These are phyloP conservation scores for Pseudomyrmex dendroicus DNA, from an alignment of 1,140 invertebrate species.

Conservation along the genomic window DNA sequence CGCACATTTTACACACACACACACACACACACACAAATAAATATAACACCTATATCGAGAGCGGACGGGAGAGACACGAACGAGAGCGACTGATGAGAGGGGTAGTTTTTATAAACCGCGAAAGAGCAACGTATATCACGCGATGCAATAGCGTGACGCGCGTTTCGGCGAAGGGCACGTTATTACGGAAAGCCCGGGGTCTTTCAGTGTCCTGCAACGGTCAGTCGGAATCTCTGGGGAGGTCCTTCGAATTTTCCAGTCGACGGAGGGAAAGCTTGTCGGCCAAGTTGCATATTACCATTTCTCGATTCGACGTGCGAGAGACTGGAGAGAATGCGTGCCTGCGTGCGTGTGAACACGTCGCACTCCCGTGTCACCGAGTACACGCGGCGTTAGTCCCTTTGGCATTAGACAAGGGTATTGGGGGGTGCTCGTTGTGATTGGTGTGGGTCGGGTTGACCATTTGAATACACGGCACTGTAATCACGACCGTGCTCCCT, in stretches of 20 bases:
- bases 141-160: slow-evolving; percentile 41
- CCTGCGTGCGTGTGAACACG: slow-evolving; percentile 59
- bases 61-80: not conserved
- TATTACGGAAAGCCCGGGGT: slow-evolving; percentile 70
- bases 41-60: too few species aligned
- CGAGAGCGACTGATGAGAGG: not conserved
- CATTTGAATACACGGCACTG: slow-evolving; percentile 85
- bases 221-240: slow-evolving; percentile 72
- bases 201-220: slow-evolving; percentile 70
- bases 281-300: slow-evolving; percentile 77
- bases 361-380: slow-evolving; percentile 34
- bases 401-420: slow-evolving; percentile 84
- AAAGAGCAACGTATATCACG: slow-evolving; percentile 43
- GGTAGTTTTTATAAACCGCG: slow-evolving; percentile 4
- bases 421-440: slow-evolving; percentile 80
- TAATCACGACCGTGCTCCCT: slow-evolving; percentile 82
- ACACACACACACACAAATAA: too few species aligned
- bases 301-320: slow-evolving; percentile 76
- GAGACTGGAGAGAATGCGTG: slow-evolving; percentile 48
- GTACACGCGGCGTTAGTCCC: slow-evolving; percentile 75
- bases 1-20: too few species aligned
- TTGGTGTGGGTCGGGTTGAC: slow-evolving; percentile 84
- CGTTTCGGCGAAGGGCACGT: slow-evolving; percentile 47
- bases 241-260: slow-evolving; percentile 80
- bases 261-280: slow-evolving; percentile 74